Percentiles rank a stretch among this genome's conserved stretches.
Conservation (phyloP, 2,888 invertebrate genomes). For the Hipparchia semele region DNA sequence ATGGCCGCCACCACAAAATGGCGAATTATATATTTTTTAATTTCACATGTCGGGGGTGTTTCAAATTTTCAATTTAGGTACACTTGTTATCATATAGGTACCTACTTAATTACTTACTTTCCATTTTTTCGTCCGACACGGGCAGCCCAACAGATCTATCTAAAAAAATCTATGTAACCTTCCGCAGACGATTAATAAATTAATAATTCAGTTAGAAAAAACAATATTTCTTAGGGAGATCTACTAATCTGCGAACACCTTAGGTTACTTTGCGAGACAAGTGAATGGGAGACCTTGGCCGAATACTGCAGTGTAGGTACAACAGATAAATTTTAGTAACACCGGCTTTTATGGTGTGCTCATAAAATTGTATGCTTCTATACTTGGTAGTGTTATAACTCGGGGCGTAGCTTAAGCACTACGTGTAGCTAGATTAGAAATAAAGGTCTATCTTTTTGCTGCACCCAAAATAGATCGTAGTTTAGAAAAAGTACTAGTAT, state of each 20-base stretch:
- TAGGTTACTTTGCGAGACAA: conserved; percentile 33
- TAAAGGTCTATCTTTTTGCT: conserved; percentile 3
- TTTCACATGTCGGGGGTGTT: no score
- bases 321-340: conserved; percentile 15
- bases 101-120: no score
- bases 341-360: conserved; percentile 6
- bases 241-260: conserved; percentile 4
- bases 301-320: conserved; percentile 34
- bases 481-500: neutral
- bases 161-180: no score
- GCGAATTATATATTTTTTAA: no score
- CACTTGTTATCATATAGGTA: no score
- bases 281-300: conserved; percentile 60
- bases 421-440: neutral
- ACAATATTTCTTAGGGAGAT: no score
- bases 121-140: no score
- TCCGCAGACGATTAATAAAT: no score
- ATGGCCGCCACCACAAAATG: no score
- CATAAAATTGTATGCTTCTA: conserved; percentile 16
- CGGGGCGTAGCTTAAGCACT: conserved; percentile 11
- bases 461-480: conserved; percentile 5
- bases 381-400: conserved; percentile 15
- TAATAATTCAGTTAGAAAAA: no score
- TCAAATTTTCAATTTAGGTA: no score
- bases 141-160: no score